Base-by-base conservation (phyloP, 2,797 vertebrate species). In the Avahi laniger region DNA sequence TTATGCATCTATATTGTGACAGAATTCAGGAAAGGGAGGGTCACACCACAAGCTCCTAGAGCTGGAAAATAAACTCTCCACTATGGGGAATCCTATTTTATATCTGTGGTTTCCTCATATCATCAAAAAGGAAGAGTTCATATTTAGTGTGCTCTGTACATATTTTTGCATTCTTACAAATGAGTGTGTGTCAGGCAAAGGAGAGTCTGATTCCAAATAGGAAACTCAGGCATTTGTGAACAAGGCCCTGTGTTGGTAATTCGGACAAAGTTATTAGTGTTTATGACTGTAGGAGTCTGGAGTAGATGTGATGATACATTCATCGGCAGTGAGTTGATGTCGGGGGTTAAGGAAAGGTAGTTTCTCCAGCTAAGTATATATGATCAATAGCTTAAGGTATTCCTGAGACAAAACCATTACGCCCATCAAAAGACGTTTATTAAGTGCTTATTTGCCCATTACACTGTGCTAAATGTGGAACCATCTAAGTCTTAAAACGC, bases 191-290 rank as follows among this genome's bases (percentile, higher is more conserved):
- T 43, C 78, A 92, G 41, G 18, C 69, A 87, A 38, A 73, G 54
- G 85, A 92, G 83, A 67, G 0, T 93, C 87, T 98, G 93, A 81
- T 97, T 96, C 83, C 52, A 89, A 93, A 75, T 72, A 63, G 59
- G 38, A 94, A 96, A 91, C 57, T 96, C 92, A n/a, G 43, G 12
- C 96, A n/a, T 97, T 96, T 95, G 67, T 96, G 97, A 97, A 54
- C 88, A 97, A 96, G 54, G 59, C 93, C 85, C 46, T 11, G 80
- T 94, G 95, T 20, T 93, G 80, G 48, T 85, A 97, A 96, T 97
- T 94, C 73, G 96, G 92, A 91, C 61, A 88, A 92, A 98, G 89
- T 97, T 93, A 97, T 98, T 96, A 92, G 84, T 93, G 93, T 98
- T 98, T 98, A 97, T 98, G 97, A 95, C 83, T 75, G 11, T 69